Conservation (phyloP, 1,140 invertebrate genomes). For the Drosophila equinoxialis region DNA sequence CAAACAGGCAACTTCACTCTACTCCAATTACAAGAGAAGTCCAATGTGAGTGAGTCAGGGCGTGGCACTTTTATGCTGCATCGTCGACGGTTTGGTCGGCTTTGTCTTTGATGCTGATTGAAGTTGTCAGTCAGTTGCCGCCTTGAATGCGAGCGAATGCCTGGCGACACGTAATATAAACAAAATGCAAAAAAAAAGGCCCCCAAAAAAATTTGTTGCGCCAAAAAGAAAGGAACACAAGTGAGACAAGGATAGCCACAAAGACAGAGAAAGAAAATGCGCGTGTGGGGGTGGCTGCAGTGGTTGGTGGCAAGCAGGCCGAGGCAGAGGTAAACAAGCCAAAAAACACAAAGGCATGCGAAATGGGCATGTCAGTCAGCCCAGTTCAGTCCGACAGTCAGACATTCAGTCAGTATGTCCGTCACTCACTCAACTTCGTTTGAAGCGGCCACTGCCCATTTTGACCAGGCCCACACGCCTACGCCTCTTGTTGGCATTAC, state of each 20-base stretch:
- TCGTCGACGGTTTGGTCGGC: constrained; percentile 51
- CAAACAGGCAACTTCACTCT: constrained; percentile 25
- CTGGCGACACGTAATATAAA: constrained; percentile 72
- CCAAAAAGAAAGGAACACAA: constrained; percentile 60
- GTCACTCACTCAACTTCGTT: constrained; percentile 54
- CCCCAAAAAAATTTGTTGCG: constrained; percentile 31
- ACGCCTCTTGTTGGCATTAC: background rate
- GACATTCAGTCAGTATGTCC: constrained; percentile 42
- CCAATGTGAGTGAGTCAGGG: constrained; percentile 44
- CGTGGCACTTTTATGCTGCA: constrained; percentile 56
- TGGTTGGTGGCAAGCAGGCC: constrained; percentile 6
- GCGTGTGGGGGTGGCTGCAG: background rate
- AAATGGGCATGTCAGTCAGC: constrained; percentile 70
- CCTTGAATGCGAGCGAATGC: constrained; percentile 40
- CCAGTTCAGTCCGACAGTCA: constrained; percentile 21
- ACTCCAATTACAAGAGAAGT: constrained; percentile 68
- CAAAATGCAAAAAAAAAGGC: constrained; percentile 63
- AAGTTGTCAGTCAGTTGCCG: constrained; percentile 70
- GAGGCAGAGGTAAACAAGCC: constrained; percentile 49
- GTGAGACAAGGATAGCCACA: constrained; percentile 25
- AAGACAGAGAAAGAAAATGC: constrained; percentile 10
- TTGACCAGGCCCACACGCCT: constrained; percentile 47
- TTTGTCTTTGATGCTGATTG: constrained; percentile 73
- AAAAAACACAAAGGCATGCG: constrained; percentile 59
- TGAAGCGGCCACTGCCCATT: constrained; percentile 48